phyloP scores from a whole-genome alignment of 2,113 vertebrate genomes.

The Nestor notabilis region DNA sequence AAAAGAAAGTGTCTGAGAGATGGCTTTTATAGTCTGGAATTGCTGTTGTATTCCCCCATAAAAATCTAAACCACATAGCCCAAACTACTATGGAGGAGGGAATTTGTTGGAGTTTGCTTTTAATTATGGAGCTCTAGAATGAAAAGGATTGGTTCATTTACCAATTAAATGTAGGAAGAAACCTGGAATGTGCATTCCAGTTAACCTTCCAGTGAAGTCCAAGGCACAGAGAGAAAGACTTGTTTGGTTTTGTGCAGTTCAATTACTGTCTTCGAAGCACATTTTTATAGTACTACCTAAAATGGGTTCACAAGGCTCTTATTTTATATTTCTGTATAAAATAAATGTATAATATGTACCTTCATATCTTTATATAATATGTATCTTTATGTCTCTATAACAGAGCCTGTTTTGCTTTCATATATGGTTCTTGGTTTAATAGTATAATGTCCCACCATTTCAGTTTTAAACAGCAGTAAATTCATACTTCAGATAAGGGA shows the following conservation, averaged over 20 bases:
- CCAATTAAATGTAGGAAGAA: neutral
- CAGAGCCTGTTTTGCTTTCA: neutral
- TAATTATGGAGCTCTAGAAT: neutral
- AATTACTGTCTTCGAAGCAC: neutral
- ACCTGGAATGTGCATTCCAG: neutral
- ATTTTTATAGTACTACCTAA: neutral
- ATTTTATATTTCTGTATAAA: neutral
- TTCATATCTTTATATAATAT: neutral
- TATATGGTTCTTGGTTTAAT: neutral
- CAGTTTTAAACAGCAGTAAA: neutral
- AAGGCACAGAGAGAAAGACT: neutral
- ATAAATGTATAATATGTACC: neutral
- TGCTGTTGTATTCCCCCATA: neutral
- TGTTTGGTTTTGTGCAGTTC: neutral
- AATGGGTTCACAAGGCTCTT: neutral
- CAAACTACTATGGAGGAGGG: neutral
- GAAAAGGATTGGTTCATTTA: neutral
- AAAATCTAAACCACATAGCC: neutral
- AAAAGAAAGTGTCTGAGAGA: neutral
- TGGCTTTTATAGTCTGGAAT: neutral
- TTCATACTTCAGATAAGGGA: neutral
- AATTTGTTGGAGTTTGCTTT: constrained; percentile 1
- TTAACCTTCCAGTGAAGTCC: neutral
- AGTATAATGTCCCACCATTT: neutral
- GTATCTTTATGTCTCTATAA: neutral